A percentile compares a stretch with the other conserved stretches of the same genome.
These are phyloP conservation scores for Heliornis fulica DNA, from an alignment of 2,113 vertebrate species.

Conservation along the genomic window DNA sequence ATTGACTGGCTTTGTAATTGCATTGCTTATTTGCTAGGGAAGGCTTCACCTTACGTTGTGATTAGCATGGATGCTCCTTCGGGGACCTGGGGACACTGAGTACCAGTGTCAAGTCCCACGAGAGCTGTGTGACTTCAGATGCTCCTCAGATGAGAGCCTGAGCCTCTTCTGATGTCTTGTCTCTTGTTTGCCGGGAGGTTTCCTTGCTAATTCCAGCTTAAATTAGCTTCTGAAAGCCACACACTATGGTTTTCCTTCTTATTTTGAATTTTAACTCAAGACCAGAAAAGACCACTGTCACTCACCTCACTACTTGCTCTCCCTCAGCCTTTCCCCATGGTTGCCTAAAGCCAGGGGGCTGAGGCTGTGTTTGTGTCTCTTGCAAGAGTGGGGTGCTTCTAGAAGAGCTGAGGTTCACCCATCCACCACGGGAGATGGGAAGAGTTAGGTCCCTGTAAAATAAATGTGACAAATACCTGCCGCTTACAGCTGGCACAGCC, in stretches of 20 bases:
- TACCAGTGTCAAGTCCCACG: background rate
- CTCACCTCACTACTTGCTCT: background rate
- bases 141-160: background rate
- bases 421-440: background rate
- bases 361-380: background rate
- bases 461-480: background rate
- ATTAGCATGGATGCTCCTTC: slow-evolving; percentile 68
- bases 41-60: slow-evolving; percentile 75
- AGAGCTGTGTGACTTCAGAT: background rate
- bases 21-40: slow-evolving; percentile 72
- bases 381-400: background rate
- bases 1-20: slow-evolving; percentile 78
- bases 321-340: rapidly evolving
- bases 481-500: background rate
- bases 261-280: background rate
- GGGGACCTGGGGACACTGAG: slow-evolving; percentile 8
- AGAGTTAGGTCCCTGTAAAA: background rate
- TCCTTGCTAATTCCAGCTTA: background rate
- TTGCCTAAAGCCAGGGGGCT: background rate
- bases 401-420: background rate
- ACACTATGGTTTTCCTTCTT: background rate
- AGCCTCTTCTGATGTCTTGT: background rate
- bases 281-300: background rate
- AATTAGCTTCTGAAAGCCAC: background rate
- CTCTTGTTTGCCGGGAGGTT: background rate